Base-by-base conservation (phyloP, 2,888 invertebrate genomes). In the Philonicus albiceps region DNA sequence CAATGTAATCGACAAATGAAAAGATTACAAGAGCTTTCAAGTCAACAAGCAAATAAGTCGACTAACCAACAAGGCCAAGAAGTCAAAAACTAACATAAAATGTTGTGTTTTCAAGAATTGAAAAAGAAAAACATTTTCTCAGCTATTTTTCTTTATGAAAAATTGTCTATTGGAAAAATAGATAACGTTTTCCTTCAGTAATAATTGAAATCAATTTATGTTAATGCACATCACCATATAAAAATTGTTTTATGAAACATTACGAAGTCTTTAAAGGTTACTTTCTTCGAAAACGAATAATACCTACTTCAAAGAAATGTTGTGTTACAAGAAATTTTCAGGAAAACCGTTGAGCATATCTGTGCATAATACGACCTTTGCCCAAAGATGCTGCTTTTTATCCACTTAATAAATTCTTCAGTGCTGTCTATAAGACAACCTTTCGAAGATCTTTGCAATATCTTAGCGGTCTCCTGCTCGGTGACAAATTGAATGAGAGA, bases 401-500 rank as follows among this genome's bases (percentile, higher is more conserved):
- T 27, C 11, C n/a, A 22, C 40, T 76, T 76, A 40, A 76, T 75
- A 75, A 75, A 34, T 76, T 76, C n/a, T 22, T 19, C 16, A 34
- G 11, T 19, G 76, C 19, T 40, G 7, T 2, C 31, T 22, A 8
- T 27, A 64, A n/a, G 16, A 34, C 31, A 76, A 19, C 19, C 19
- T 19, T 40, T 27, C 40, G 40, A 43, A 43, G 40, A 43, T 43
- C 22, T 22, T 76, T 8, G 16, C 7, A 1, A 75, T 7, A 13
- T 64, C 11, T 64, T 64, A 19, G 4, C 22, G 22, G 8, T 22
- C 13, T 13, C 43, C 49, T 78, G 5, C 13, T 8, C 13, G 27
- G 78, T 78, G 78, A 78, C 78, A 49, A 78, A 78, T 78, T 19
- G 27, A 78, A 78, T 78, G 49, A 30, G 78, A 31, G 30, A 31